Conservation (phyloP, 2,797 vertebrate species). For the Pangasius macronema region DNA sequence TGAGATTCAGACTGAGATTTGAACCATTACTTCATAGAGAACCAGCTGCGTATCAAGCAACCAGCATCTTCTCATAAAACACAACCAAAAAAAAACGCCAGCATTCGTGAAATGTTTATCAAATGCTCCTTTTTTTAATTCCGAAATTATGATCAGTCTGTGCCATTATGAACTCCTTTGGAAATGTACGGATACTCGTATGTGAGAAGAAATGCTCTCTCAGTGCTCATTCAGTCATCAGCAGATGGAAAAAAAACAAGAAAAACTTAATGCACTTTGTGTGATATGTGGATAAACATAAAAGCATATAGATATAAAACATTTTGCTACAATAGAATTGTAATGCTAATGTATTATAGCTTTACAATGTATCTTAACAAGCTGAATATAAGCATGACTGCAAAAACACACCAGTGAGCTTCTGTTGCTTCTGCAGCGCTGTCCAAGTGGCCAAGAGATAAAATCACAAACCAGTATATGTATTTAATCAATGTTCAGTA, state of each 20-base stretch:
- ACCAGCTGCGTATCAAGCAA: background rate
- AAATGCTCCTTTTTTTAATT: background rate
- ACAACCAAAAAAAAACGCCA: background rate
- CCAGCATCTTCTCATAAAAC: conserved; percentile 21
- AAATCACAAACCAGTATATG: background rate
- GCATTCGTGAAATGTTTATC: background rate
- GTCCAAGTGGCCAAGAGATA: background rate
- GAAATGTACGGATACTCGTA: background rate
- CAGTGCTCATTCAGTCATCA: background rate
- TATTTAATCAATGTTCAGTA: background rate
- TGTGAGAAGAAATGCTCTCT: background rate
- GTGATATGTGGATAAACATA: conserved; percentile 10
- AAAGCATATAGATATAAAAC: background rate
- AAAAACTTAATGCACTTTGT: conserved; percentile 4
- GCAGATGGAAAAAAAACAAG: background rate
- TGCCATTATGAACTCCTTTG: conserved; percentile 10
- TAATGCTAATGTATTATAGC: conserved; percentile 29
- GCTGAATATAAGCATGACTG: conserved; percentile 38
- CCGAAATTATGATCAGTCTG: background rate
- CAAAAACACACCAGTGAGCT: conserved; percentile 41
- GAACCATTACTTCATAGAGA: conserved; percentile 4
- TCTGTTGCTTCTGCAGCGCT: conserved; percentile 41
- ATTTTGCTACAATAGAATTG: conserved; percentile 20
- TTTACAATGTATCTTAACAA: conserved; percentile 41
- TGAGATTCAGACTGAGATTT: conserved; percentile 17